Evolutionary conservation across 2,888 invertebrate genomes (phyloP), one percentile per base, ranked within the genome.

Genomic region (Polydrusus tereticollis): DNA sequence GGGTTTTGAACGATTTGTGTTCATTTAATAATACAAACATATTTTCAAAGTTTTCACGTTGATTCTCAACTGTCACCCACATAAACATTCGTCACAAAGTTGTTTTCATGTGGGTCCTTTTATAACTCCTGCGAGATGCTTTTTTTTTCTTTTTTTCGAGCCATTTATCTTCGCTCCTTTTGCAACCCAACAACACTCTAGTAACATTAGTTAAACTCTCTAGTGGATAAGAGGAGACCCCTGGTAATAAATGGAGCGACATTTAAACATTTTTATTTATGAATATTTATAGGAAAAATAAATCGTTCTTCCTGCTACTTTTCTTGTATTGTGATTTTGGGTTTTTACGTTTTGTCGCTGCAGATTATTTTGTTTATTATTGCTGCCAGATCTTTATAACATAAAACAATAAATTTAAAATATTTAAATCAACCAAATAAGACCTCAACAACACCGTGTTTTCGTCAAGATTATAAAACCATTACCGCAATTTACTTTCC

Each of bases 381-480:
- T n/a, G n/a, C n/a, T n/a, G n/a, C n/a, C n/a, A n/a, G n/a, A n/a
- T n/a, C n/a, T 10, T 4, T 1, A 33, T 33, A 10, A 33, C 10
- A 1, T 10, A 5, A 10, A 33, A 33, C 1, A 5, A 33, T 1
- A 33, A 4, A 33, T 7, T 45, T 21, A 26, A 26, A 52, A 7
- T 29, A 29, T 29, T 18, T 3, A 29, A 29, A 29, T 29, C 29
- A 55, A 16, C 29, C 14, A 14, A 26, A 16, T 1, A 26, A 29
- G 16, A 55, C 16, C 18, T 14, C 29, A 55, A 55, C 8, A 47
- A 21, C 47, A 47, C 21, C n/a, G 50, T 64, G 50, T 64, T 64
- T 36, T 50, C 50, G 29, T 52, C 33, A 18, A 64, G 63, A 64
- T 64, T 64, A 64, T 52, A 52, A 64, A 64, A 64, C 63, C 63